Conservation (phyloP, 2,888 invertebrate species). For the Aquatica leii region DNA sequence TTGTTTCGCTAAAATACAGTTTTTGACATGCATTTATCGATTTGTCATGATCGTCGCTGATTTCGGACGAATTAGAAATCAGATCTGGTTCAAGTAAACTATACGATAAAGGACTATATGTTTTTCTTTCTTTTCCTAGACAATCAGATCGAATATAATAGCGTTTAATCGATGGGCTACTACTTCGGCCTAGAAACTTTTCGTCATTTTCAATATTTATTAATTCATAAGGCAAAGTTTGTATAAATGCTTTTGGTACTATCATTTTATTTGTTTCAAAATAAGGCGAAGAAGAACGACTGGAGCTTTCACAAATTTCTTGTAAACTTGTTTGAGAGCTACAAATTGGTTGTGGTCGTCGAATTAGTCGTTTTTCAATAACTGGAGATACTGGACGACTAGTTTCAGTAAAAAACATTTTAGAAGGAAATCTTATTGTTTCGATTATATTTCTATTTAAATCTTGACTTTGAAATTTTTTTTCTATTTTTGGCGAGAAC, state of each 20-base stretch:
- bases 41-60: conserved; percentile 5
- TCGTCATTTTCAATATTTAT: background rate
- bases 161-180: conserved; percentile 11
- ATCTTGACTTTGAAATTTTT: background rate
- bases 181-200: conserved; percentile 9
- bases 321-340: too few relatives aligned
- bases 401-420: conserved; percentile 58
- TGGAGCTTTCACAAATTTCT: too few relatives aligned
- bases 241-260: background rate
- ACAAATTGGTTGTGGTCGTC: background rate
- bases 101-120: background rate
- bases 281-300: too few relatives aligned
- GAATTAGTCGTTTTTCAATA: conserved; percentile 6
- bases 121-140: conserved; percentile 22
- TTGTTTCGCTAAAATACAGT: conserved; percentile 40
- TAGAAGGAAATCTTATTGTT: conserved; percentile 7
- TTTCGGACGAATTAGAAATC: background rate
- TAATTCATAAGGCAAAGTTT: background rate
- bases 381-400: conserved; percentile 47
- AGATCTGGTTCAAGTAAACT: too few relatives aligned
- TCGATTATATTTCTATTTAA: background rate
- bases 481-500: conserved; percentile 2
- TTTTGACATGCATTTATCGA: conserved; percentile 13
- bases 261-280: background rate
- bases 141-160: conserved; percentile 17